Evolutionary conservation across 2,888 invertebrate genomes (phyloP), one percentile per base, ranked within the genome.

Genomic region (Acleris literana): DNA sequence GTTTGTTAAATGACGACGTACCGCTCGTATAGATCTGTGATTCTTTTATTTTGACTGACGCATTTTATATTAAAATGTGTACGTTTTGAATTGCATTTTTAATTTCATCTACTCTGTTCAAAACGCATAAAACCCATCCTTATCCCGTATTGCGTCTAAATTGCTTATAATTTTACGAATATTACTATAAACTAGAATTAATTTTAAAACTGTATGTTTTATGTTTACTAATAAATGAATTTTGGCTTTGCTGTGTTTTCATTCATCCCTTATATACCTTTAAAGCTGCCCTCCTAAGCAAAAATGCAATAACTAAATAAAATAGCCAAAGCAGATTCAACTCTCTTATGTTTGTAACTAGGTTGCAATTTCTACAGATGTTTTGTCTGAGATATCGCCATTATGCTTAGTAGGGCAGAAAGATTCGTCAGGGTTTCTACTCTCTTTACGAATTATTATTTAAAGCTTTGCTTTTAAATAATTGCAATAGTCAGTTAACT

Each of bases 41-140:
- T 90, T 76, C 43, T 55, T 63, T 79, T 88, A 20, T 48, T 54
- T 22, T 56, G 29, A 52, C 25, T 33, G 22, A 18, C 66, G 85
- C 91, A 89, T 92, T 91, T 92, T 90, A 88, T 87, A 92, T 92
- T 91, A 92, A 92, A 92, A 91, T 91, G 90, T 91, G 88, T 75
- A 64, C 74, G 72, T 76, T 74, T 73, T 75, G 76, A 76, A 72
- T 71, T 75, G 85, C 80, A 80, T 84, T 88, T 87, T 90, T 90
- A 78, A 84, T 88, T 89, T 78, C 39, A 63, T 68, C 75, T 68
- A 79, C 77, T 33, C 33, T 33, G 33, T 73, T 63, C 20, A 55
- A 33, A 63, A 29, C 69, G 61, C 46, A n/a, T 9, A 20, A n/a
- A 9, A 18, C 51, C 61, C 60, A 51, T 55, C 56, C 56, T 52